A percentile compares a stretch with the other conserved stretches of the same genome.
These are phyloP conservation scores for Brachypalpus laphriformis DNA, from an alignment of 2,888 invertebrate species.

Conservation along the genomic window DNA sequence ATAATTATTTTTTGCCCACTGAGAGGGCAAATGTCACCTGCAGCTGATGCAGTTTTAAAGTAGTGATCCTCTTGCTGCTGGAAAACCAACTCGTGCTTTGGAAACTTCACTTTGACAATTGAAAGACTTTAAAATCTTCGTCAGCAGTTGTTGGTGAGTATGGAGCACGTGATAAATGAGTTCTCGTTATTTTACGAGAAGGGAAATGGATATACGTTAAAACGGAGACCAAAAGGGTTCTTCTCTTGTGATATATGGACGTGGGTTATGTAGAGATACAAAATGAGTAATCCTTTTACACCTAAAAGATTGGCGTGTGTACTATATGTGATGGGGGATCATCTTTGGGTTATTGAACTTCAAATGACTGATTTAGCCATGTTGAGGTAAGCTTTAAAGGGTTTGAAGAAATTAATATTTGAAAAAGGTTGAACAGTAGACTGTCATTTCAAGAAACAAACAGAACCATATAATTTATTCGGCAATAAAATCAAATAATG, in stretches of 20 bases:
- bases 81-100: not conserved
- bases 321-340: not conserved
- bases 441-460: too few species aligned
- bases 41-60: conserved; percentile 19
- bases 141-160: not conserved
- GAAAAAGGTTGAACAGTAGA: too few species aligned
- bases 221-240: not conserved
- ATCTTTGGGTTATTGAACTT: not conserved
- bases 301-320: not conserved
- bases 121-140: not conserved
- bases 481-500: too few species aligned
- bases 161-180: conserved; percentile 6
- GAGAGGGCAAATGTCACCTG: conserved; percentile 23
- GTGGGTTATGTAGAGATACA: not conserved
- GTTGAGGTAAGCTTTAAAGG: too few species aligned
- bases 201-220: not conserved
- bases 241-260: not conserved
- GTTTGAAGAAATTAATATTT: too few species aligned
- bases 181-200: not conserved
- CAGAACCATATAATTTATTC: too few species aligned
- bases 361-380: not conserved
- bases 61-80: not conserved
- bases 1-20: conserved; percentile 20
- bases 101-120: conserved; percentile 1
- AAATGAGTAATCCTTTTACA: not conserved